Evolutionary conservation across 2,113 vertebrate species (phyloP).

Genomic region (Lepus timidus): DNA sequence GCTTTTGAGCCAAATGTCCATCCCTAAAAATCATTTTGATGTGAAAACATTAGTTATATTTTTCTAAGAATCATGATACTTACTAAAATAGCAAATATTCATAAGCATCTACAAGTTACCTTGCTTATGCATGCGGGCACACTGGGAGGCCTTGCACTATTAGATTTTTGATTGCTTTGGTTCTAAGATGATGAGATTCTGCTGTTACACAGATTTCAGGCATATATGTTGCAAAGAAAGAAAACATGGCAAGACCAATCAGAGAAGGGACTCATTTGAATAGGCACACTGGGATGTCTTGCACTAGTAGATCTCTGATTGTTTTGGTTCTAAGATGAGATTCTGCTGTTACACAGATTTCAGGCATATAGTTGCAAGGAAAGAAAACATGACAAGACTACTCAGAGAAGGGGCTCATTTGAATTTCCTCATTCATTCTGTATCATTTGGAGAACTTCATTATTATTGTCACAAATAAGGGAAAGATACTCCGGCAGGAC

Average conservation of each 20-base stretch:
- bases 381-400: background rate
- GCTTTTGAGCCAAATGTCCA: too few relatives aligned
- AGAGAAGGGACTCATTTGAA: too few relatives aligned
- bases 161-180: background rate
- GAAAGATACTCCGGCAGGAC: background rate
- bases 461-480: background rate
- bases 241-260: too few relatives aligned
- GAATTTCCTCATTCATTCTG: background rate
- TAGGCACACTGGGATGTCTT: too few relatives aligned
- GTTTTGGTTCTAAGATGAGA: too few relatives aligned
- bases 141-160: background rate
- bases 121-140: background rate
- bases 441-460: background rate
- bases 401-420: background rate
- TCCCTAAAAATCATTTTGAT: background rate
- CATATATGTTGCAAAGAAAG: background rate
- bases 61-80: conserved; percentile 28
- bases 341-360: too few relatives aligned
- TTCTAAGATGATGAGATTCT: background rate
- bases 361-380: too few relatives aligned
- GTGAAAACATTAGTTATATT: conserved; percentile 56
- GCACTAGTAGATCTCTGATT: too few relatives aligned
- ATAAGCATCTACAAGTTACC: background rate
- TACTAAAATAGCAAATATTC: conserved; percentile 52
- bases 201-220: background rate